Percentiles rank a stretch among this genome's conserved stretches.
phyloP scores from a whole-genome alignment of 1,140 invertebrate species.

The Ladona fulva region DNA sequence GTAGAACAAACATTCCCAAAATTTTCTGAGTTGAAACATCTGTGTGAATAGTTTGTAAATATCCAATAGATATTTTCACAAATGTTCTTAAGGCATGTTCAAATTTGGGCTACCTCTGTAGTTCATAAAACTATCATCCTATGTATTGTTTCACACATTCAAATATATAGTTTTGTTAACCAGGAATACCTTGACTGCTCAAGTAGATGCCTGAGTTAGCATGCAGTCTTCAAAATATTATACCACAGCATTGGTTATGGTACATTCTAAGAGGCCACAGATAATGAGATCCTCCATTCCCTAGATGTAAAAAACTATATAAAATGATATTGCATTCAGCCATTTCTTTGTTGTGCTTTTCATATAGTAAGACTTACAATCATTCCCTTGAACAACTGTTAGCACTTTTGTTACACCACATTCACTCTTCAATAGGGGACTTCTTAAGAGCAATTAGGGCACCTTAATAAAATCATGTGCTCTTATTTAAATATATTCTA shows the following conservation, averaged over 20 bases:
- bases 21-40: neutral
- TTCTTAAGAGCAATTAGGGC: neutral
- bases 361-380: neutral
- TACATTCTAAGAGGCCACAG: neutral
- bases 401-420: neutral
- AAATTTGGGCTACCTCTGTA: constrained; percentile 4
- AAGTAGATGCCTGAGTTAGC: neutral
- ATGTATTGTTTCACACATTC: neutral
- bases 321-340: constrained; percentile 2
- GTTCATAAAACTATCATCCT: constrained; percentile 2
- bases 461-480: neutral
- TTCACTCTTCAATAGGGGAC: neutral
- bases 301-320: constrained; percentile 7
- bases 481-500: constrained; percentile 5
- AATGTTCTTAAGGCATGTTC: constrained; percentile 5
- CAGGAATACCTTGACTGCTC: neutral
- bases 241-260: neutral
- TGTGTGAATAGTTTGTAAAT: neutral
- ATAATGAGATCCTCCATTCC: neutral
- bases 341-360: neutral
- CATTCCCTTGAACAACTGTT: constrained; percentile 9
- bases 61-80: neutral
- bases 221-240: neutral
- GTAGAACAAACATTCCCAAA: constrained; percentile 6
- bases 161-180: neutral